These are phyloP conservation scores for Sciurus vulgaris DNA, from an alignment of 2,797 vertebrate genomes.

Conservation along the genomic window DNA sequence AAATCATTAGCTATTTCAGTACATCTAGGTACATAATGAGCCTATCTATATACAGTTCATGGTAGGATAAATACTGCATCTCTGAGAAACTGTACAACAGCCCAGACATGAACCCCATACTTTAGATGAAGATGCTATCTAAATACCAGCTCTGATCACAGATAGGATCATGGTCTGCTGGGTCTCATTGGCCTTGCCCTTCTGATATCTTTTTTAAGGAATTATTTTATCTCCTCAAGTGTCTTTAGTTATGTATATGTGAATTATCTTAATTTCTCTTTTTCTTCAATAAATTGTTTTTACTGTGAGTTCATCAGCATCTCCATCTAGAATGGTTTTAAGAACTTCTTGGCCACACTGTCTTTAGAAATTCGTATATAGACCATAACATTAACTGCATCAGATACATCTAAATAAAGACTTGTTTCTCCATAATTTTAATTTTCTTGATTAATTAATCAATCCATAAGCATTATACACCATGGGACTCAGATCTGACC, in stretches of 20 bases:
- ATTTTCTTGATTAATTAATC: conserved; percentile 84
- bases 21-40: conserved; percentile 86
- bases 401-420: conserved; percentile 86
- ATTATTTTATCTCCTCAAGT: conserved; percentile 84
- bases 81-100: conserved; percentile 86
- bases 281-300: conserved; percentile 84
- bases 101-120: conserved; percentile 84
- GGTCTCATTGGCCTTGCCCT: conserved; percentile 86
- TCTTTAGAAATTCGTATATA: conserved; percentile 85
- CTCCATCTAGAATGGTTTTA: conserved; percentile 83
- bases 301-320: conserved; percentile 84
- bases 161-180: conserved; percentile 82
- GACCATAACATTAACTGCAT: conserved; percentile 86
- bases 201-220: conserved; percentile 85
- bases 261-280: conserved; percentile 85
- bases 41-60: conserved; percentile 85
- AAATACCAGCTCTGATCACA: conserved; percentile 86
- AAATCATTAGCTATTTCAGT: conserved; percentile 87
- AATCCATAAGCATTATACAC: conserved; percentile 85
- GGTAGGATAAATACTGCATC: conserved; percentile 86
- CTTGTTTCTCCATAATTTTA: conserved; percentile 84
- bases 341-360: conserved; percentile 85
- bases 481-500: conserved; percentile 86
- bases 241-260: conserved; percentile 84
- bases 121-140: conserved; percentile 84